Evolutionary conservation across 2,113 vertebrate genomes (phyloP).

Genomic region (Cathartes aura): DNA sequence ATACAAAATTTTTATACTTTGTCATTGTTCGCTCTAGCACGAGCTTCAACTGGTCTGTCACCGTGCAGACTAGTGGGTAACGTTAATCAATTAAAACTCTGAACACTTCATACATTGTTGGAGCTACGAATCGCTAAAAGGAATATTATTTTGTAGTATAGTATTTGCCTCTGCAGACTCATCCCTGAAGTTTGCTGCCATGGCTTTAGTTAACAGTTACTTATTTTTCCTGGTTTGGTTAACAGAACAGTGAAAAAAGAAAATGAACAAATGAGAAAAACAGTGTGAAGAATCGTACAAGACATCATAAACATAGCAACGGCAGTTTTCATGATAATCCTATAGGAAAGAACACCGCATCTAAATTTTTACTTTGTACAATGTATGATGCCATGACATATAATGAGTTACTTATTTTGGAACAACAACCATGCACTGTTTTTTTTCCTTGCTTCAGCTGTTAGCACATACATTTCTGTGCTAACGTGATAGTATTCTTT

Average conservation of each 20-base stretch:
- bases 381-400: slow-evolving; percentile 11
- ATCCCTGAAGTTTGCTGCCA: background rate
- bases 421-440: slow-evolving; percentile 45
- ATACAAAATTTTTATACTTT: background rate
- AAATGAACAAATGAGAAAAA: background rate
- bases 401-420: slow-evolving; percentile 73
- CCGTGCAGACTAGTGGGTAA: background rate
- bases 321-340: background rate
- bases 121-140: background rate
- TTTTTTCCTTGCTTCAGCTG: slow-evolving; percentile 64
- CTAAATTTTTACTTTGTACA: slow-evolving; percentile 58
- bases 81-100: background rate
- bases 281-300: background rate
- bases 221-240: background rate
- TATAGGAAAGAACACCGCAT: background rate
- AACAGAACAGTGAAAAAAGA: background rate
- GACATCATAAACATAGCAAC: background rate
- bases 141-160: background rate
- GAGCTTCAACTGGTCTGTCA: background rate
- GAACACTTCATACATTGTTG: background rate
- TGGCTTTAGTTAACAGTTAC: background rate
- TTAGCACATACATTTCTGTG: slow-evolving; percentile 53
- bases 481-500: slow-evolving; percentile 49
- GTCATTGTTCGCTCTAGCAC: background rate
- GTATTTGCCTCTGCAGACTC: background rate